These are phyloP conservation scores for Campoletis sonorensis DNA, from an alignment of 1,140 invertebrate species.

Conservation along the genomic window DNA sequence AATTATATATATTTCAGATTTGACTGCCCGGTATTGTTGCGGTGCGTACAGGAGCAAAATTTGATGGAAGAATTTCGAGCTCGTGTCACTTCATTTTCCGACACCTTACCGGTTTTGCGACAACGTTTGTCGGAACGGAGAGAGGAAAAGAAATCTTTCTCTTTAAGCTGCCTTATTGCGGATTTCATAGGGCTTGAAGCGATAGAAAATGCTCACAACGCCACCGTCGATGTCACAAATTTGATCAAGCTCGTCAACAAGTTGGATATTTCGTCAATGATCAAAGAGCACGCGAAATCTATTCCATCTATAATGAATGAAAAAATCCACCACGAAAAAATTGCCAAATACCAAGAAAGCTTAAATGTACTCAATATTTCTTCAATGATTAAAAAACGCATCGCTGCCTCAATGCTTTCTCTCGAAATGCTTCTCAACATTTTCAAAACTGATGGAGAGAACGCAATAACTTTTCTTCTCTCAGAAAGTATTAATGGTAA, in stretches of 20 bases:
- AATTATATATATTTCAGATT: conserved; percentile 12
- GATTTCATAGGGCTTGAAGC: neutral
- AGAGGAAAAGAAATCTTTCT: neutral
- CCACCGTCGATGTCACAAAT: neutral
- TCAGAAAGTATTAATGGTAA: neutral
- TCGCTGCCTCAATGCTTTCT: neutral
- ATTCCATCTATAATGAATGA: neutral
- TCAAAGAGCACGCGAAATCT: neutral
- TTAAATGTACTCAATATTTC: neutral
- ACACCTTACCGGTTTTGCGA: neutral
- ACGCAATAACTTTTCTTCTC: neutral
- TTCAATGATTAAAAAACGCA: neutral
- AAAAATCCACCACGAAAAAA: neutral
- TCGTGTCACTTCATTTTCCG: neutral
- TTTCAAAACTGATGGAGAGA: neutral
- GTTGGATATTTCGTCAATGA: neutral
- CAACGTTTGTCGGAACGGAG: neutral
- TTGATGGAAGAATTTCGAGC: neutral
- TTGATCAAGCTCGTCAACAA: neutral
- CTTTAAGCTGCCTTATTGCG: neutral
- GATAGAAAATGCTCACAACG: neutral
- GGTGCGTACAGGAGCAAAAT: neutral
- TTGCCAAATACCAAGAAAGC: neutral
- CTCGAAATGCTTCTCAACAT: neutral
- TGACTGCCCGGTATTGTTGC: neutral